A percentile compares a stretch with the other conserved stretches of the same genome.
Conservation (phyloP, 2,888 invertebrate species). For the Trisateles emortualis region DNA sequence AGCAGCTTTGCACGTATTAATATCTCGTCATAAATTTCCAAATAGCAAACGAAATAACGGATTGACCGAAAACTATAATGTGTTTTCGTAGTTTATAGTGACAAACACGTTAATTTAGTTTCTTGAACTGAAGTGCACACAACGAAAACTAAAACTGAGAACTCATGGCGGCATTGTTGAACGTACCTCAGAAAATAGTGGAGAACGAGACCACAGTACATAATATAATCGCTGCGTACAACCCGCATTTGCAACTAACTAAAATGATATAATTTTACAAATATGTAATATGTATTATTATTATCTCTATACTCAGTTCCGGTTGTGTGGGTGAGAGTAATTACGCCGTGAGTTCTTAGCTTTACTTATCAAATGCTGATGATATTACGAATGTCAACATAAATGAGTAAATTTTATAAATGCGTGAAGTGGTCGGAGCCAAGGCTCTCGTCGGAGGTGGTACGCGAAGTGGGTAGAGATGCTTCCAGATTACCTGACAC, state of each 20-base stretch:
- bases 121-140: neutral
- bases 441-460: slow-evolving; percentile 77
- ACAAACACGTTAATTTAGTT: slow-evolving; percentile 10
- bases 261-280: no score
- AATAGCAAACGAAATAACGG: slow-evolving; percentile 28
- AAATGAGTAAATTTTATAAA: slow-evolving; percentile 57
- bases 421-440: slow-evolving; percentile 78
- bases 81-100: slow-evolving; percentile 24
- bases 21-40: slow-evolving; percentile 14
- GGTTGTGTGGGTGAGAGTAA: neutral
- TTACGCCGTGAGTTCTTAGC: neutral
- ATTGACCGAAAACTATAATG: slow-evolving; percentile 14
- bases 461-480: slow-evolving; percentile 81
- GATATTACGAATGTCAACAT: slow-evolving; percentile 33
- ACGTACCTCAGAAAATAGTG: neutral
- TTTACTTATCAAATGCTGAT: neutral
- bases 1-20: slow-evolving; percentile 16
- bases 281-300: no score
- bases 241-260: no score
- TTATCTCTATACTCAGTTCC: no score
- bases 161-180: neutral
- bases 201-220: no score
- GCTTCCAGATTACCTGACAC: slow-evolving; percentile 87
- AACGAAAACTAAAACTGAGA: neutral
- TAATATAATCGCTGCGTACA: no score